A percentile compares a stretch with the other conserved stretches of the same genome.
phyloP scores from a whole-genome alignment of 2,797 vertebrate species.

The Pangasius mekongensis region DNA sequence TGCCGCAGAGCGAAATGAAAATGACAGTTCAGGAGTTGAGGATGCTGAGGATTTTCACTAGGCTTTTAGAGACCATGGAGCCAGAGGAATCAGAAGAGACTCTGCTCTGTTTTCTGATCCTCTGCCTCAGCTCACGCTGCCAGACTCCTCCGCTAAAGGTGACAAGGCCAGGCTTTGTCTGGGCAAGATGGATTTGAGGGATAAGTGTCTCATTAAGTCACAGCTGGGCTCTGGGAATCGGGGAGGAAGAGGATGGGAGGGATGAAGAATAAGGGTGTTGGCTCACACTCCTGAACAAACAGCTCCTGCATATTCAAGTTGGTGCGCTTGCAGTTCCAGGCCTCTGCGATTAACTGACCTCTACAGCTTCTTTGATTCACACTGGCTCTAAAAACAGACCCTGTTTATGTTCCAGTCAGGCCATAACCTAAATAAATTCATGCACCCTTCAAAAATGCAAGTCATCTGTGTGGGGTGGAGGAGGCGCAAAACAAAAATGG shows the following conservation, averaged over 20 bases:
- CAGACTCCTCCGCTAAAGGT: conserved; percentile 47
- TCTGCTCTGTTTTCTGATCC: conserved; percentile 19
- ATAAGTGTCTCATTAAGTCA: conserved; percentile 57
- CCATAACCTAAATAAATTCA: conserved; percentile 22
- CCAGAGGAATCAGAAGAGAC: not conserved
- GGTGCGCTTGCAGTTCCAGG: not conserved
- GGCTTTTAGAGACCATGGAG: not conserved
- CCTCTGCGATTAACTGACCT: conserved; percentile 6
- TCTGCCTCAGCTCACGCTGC: conserved; percentile 37
- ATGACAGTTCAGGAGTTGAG: not conserved
- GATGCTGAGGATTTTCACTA: not conserved
- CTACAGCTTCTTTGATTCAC: conserved; percentile 11
- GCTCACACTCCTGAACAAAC: conserved; percentile 24
- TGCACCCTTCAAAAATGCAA: conserved; percentile 14
- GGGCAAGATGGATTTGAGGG: conserved; percentile 57
- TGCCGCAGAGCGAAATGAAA: not conserved
- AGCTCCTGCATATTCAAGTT: conserved; percentile 1
- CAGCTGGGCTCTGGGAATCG: conserved; percentile 50
- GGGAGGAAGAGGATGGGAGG: conserved; percentile 28
- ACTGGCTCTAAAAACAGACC: conserved; percentile 2
- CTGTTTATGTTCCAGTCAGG: conserved; percentile 21
- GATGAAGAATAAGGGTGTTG: conserved; percentile 49
- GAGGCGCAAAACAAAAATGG: conserved; percentile 9
- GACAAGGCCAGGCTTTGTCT: conserved; percentile 61
- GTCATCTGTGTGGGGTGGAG: conserved; percentile 20